These are phyloP conservation scores for Sminthurides bifidus DNA, from an alignment of 1,140 invertebrate species.

Conservation along the genomic window DNA sequence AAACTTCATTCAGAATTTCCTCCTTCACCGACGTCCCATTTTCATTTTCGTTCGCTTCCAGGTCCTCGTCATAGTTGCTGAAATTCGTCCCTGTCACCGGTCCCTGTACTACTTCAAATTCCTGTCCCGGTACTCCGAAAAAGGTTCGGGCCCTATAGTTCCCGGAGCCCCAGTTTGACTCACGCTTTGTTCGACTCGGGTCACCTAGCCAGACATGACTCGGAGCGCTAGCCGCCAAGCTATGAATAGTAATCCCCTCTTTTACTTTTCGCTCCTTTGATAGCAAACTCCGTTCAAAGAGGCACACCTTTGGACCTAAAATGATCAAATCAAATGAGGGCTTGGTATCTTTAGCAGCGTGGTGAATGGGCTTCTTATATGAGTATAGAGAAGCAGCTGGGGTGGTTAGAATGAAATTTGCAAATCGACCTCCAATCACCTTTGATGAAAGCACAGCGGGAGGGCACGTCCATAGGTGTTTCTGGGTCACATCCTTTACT, in stretches of 20 bases:
- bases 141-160: conserved; percentile 1
- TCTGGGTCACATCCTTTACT: background rate
- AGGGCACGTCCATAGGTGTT: background rate
- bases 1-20: background rate
- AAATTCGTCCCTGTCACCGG: background rate
- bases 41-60: background rate
- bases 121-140: background rate
- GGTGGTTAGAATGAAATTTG: too few relatives aligned
- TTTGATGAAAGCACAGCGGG: background rate
- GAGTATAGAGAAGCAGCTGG: too few relatives aligned
- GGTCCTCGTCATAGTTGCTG: background rate
- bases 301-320: too few relatives aligned
- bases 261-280: background rate
- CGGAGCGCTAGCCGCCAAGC: background rate
- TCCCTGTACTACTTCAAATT: background rate
- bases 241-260: background rate
- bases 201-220: background rate
- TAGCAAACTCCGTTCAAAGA: background rate
- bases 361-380: background rate
- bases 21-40: background rate
- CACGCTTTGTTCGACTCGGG: background rate
- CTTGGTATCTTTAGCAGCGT: background rate
- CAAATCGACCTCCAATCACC: background rate
- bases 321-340: background rate
- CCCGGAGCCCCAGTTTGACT: background rate